Percentiles rank a stretch among this genome's conserved stretches.
Conservation (phyloP, 2,888 invertebrate genomes). For the Ethmia dodecea region DNA sequence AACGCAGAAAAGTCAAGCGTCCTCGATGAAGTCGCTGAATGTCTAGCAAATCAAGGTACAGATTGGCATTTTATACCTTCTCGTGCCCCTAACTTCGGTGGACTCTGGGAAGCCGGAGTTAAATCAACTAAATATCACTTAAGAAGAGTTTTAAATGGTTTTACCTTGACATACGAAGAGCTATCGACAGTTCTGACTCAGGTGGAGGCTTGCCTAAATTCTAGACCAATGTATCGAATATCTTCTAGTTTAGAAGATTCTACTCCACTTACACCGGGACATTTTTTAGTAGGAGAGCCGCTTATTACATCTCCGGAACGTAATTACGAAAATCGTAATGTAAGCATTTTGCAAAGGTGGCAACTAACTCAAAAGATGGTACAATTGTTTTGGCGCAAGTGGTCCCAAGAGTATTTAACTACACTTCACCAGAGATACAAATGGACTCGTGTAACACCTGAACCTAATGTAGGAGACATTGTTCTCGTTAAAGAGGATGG, state of each 20-base stretch:
- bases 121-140: conserved; percentile 14
- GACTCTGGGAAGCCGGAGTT: conserved; percentile 18
- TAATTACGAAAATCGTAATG: neutral
- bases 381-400: conserved; percentile 9
- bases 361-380: conserved; percentile 6
- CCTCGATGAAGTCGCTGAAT: neutral
- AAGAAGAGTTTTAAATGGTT: neutral
- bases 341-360: conserved; percentile 2
- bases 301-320: neutral
- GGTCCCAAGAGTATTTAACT: conserved; percentile 12
- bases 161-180: conserved; percentile 11
- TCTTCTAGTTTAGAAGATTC: conserved; percentile 2
- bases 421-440: conserved; percentile 7
- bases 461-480: conserved; percentile 8
- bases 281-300: conserved; percentile 8
- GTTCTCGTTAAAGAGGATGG: conserved; percentile 11
- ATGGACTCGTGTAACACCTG: conserved; percentile 3
- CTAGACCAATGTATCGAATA: conserved; percentile 5
- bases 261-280: conserved; percentile 8
- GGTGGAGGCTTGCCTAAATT: conserved; percentile 10
- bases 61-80: conserved; percentile 21
- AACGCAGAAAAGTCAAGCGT: neutral
- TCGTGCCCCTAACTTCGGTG: conserved; percentile 18
- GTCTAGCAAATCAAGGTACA: conserved; percentile 4
- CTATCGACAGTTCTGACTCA: conserved; percentile 8